phyloP scores from a whole-genome alignment of 2,888 invertebrate genomes.

The Sepioteuthis lessoniana region DNA sequence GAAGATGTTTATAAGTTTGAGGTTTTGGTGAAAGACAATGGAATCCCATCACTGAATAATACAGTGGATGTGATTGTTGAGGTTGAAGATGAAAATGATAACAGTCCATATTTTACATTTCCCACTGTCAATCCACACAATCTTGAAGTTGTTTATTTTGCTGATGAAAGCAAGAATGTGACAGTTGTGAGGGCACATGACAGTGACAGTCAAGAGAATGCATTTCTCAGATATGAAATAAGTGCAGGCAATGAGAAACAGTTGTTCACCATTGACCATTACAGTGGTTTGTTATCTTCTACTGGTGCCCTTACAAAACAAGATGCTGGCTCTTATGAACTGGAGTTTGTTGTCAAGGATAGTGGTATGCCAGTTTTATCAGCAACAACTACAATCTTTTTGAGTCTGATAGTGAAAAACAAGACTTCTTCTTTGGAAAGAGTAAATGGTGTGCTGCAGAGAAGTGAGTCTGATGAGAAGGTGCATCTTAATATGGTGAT shows the following conservation, averaged over 20 bases:
- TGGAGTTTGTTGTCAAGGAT: background rate
- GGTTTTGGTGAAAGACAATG: slow-evolving; percentile 12
- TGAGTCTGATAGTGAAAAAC: background rate
- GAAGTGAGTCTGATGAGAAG: background rate
- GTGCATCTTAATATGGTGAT: slow-evolving; percentile 33
- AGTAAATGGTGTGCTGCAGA: slow-evolving; percentile 3
- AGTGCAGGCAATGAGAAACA: slow-evolving; percentile 23
- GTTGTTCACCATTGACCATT: slow-evolving; percentile 33
- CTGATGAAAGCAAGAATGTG: background rate
- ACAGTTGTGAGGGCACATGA: slow-evolving; percentile 33
- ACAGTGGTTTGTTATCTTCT: slow-evolving; percentile 33
- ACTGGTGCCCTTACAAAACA: slow-evolving; percentile 33
- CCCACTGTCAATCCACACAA: background rate
- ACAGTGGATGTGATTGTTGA: background rate
- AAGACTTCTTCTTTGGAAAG: background rate
- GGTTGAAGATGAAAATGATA: slow-evolving; percentile 33
- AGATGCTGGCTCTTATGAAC: slow-evolving; percentile 1
- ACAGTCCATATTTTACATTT: slow-evolving; percentile 23
- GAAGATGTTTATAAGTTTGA: background rate
- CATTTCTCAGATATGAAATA: slow-evolving; percentile 11
- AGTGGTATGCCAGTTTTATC: slow-evolving; percentile 5
- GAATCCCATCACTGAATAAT: slow-evolving; percentile 23
- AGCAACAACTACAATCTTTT: background rate
- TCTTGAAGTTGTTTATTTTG: background rate
- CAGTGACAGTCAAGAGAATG: slow-evolving; percentile 33